A percentile compares a stretch with the other conserved stretches of the same genome.
Evolutionary conservation across 2,113 vertebrate species (phyloP).

Genomic region (Pipra filicauda): DNA sequence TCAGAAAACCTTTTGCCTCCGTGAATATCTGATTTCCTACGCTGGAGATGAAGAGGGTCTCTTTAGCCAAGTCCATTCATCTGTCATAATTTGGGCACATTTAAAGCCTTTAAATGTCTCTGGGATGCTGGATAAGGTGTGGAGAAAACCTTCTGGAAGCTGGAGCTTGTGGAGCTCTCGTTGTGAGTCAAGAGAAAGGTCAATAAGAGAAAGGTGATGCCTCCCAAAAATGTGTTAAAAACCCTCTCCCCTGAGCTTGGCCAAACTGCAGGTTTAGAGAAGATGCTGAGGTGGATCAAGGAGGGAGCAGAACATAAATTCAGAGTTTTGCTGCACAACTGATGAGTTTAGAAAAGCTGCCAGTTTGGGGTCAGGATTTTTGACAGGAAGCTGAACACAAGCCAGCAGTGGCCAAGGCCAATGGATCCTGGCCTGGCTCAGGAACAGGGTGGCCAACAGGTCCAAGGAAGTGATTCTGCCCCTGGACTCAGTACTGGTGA

Average conservation of each 20-base stretch:
- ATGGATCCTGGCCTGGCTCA: too few relatives aligned
- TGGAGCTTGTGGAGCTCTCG: neutral
- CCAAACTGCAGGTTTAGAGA: neutral
- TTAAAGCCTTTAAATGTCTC: neutral
- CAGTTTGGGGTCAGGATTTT: neutral
- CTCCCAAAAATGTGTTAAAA: neutral
- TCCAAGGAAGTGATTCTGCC: too few relatives aligned
- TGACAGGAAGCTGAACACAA: too few relatives aligned
- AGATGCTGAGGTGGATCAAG: neutral
- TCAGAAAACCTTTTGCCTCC: neutral
- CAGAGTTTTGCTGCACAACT: neutral
- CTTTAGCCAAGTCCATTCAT: constrained; percentile 25
- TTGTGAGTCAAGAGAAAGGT: neutral
- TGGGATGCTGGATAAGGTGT: neutral
- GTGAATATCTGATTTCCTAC: constrained; percentile 8
- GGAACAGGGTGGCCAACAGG: too few relatives aligned
- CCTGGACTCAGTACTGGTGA: too few relatives aligned
- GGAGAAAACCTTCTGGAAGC: neutral
- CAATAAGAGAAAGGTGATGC: neutral
- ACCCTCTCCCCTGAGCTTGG: neutral
- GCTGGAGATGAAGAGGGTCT: constrained; percentile 22
- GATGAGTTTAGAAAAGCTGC: neutral
- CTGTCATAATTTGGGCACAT: neutral
- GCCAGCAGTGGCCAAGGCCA: too few relatives aligned
- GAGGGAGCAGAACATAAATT: neutral